Conservation (phyloP, 2,888 invertebrate species). For the Stenodera caucasica region DNA sequence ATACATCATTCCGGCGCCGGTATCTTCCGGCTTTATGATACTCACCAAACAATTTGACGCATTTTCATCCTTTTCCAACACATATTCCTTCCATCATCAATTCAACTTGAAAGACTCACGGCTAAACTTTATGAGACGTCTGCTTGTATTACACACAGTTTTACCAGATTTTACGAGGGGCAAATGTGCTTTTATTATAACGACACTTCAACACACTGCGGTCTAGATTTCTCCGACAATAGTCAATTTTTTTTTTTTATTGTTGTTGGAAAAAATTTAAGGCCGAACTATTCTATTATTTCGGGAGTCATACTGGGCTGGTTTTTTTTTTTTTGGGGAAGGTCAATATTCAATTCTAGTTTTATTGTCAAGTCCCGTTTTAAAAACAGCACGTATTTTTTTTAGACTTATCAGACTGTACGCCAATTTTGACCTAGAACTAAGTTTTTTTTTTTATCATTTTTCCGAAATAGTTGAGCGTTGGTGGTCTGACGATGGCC, state of each 20-base stretch:
- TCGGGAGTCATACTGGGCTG: background rate
- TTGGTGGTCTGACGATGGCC: conserved; percentile 12
- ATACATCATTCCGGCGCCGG: conserved; percentile 44
- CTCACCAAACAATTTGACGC: conserved; percentile 54
- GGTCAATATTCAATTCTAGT: conserved; percentile 23
- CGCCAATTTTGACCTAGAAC: conserved; percentile 19
- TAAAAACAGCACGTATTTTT: conserved; percentile 25
- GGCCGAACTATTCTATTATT: background rate
- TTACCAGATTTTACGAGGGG: conserved; percentile 56
- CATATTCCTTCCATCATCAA: no score
- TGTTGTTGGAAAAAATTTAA: background rate
- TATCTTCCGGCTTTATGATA: conserved; percentile 50
- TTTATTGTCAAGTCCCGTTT: conserved; percentile 23
- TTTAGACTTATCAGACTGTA: conserved; percentile 16
- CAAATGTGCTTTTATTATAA: conserved; percentile 55
- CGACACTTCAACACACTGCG: conserved; percentile 37
- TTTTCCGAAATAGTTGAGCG: conserved; percentile 1
- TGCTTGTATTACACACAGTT: conserved; percentile 56
- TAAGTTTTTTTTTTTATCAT: conserved; percentile 7
- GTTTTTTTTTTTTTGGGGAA: conserved; percentile 11
- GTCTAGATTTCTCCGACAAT: no score
- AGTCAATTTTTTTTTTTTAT: background rate
- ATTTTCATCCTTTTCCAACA: conserved; percentile 29
- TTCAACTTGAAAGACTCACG: no score
- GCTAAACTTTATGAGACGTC: conserved; percentile 56